Percentiles rank a stretch among this genome's conserved stretches.
phyloP scores from a whole-genome alignment of 2,797 vertebrate genomes.

The Siniperca scherzeri region DNA sequence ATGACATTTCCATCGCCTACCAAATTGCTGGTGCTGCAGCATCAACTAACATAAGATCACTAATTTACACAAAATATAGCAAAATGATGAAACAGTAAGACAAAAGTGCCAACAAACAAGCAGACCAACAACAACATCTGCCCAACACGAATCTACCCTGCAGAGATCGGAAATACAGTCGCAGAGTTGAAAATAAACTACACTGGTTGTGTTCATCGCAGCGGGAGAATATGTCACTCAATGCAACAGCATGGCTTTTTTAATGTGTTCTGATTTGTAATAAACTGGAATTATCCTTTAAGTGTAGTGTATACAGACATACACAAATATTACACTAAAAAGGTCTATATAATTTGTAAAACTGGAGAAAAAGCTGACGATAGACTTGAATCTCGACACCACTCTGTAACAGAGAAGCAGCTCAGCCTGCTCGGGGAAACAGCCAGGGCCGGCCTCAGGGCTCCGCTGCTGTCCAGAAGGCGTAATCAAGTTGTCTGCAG shows the following conservation, averaged over 20 bases:
- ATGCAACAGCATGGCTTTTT: not conserved
- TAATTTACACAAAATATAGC: not conserved
- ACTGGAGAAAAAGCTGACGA: not conserved
- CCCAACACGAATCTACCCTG: not conserved
- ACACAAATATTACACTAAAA: not conserved
- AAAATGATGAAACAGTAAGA: too few relatives aligned
- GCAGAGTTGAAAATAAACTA: not conserved
- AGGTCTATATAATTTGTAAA: not conserved
- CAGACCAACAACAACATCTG: not conserved
- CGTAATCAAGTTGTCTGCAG: constrained; percentile 2
- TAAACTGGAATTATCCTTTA: not conserved
- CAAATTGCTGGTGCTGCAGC: not conserved
- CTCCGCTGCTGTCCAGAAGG: constrained; percentile 3
- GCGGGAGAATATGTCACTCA: not conserved
- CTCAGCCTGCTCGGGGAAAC: not conserved
- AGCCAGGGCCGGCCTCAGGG: not conserved
- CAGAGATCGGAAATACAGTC: constrained; percentile 5
- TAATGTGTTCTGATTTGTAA: not conserved
- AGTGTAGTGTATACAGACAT: not conserved
- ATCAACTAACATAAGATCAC: not conserved
- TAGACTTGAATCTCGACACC: not conserved
- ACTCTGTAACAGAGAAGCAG: not conserved
- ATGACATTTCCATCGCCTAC: not conserved
- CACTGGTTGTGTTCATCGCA: not conserved
- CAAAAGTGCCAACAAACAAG: too few relatives aligned